Evolutionary conservation across 2,113 vertebrate genomes (phyloP), one percentile per base, ranked within the genome.

Genomic region (Colinus virginianus): DNA sequence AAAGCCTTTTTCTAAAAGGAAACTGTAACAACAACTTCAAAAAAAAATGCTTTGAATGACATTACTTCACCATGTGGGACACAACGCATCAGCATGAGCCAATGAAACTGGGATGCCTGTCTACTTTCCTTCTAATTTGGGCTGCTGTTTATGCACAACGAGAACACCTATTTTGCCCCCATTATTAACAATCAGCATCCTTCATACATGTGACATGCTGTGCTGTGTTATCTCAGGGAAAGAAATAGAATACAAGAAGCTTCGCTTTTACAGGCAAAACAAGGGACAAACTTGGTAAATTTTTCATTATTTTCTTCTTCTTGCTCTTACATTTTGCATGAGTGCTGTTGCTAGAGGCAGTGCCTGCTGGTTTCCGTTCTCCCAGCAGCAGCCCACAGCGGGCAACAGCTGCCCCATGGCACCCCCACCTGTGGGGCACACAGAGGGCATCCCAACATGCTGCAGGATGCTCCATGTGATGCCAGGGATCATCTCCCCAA

Each of bases 1-100:
- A 90, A 80, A 94, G 34, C 42, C 84, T 85, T 63, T 67, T 74
- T 36, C 32, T 67, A 43, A 72, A 58, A 45, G n/a, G 61, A 76
- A 86, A 34, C 3, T 34, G 18, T 69, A 40, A 40, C 40, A 40
- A 40, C 40, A 40, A 40, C 40, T 13, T 36, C 36, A 36, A 36
- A 36, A 36, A 11, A 40, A 40, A 40, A 40, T 30, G 28, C 36
- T 89, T 72, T 76, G 43, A 89, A 67, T 32, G 43, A 58, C 22
- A 12, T 58, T 61, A 40, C 78, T 88, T 55, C 30, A 43, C 26
- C 14, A 19, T 1, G 18, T 13, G n/a, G 43, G 64, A 42, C 34
- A 43, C 0, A 19, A 7, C 9, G n/a, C 10, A 83, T n/a, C 63
- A 92, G 69, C 6, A 5, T 7, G 3, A 69, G 56, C 51, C 61